Base-by-base conservation (phyloP, 2,797 vertebrate genomes). In the Rousettus madagascariensis region DNA sequence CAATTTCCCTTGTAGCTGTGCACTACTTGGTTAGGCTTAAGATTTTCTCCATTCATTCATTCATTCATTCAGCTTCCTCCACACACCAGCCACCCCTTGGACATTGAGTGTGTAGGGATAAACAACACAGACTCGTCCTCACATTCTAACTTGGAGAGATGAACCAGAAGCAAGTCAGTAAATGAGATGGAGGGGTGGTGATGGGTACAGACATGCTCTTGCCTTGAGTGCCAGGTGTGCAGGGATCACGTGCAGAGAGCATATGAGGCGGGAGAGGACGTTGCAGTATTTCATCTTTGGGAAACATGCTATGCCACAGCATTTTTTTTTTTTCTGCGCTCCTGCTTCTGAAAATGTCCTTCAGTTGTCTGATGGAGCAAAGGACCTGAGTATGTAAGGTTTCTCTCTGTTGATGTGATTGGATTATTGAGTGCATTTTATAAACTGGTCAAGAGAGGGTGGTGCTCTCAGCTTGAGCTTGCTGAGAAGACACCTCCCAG, bases 241-340 rank as follows among this genome's bases (percentile, higher is more conserved):
- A 49, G 33, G 65, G 65, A 20, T 59, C 59, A 9, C 17, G 19
- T 3, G 8, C 68, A 78, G 65, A 75, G 55, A 51, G 8, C 12
- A 1, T 0, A 0, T 9, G 36, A 19, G 65, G 15, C 1, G 7
- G 15, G 28, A n/a, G 3, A 24, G 2, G 0, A 30, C 13, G 16
- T 30, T 1, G n/a, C 33, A 28, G n/a, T 28, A 65, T 33, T 65
- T 49, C 85, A 16, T 30, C 51, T 38, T 80, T 69, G 51, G 65
- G 71, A 90, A 84, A n/a, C 33, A 65, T 0, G 1, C 26, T 61
- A 4, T 0, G 30, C 13, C 49, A 17, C 10, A 8, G 3, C 30
- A 71, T 80, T 86, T 75, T 71, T 41, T 7, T n/a, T 77, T 66
- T 86, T 83, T 28, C 82, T 82, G 1, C 41, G 87, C 68, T 74